Evolutionary conservation across 2,888 invertebrate genomes (phyloP).

Genomic region (Biston betularia): DNA sequence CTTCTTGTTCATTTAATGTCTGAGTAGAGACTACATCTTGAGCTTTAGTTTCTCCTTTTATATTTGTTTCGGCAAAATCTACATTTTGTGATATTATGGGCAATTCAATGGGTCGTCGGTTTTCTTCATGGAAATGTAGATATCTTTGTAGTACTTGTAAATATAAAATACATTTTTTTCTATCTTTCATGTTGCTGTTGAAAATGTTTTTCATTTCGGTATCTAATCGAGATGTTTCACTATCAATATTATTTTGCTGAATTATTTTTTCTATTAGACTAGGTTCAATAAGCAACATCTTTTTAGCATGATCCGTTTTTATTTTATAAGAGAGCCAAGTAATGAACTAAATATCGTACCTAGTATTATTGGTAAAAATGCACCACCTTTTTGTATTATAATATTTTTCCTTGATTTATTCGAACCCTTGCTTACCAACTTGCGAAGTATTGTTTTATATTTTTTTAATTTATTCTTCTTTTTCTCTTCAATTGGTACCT

Average conservation of each 20-base stretch:
- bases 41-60: neutral
- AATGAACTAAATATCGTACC: constrained; percentile 44
- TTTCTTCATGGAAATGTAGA: constrained; percentile 41
- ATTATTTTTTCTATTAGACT: constrained; percentile 34
- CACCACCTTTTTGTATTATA: constrained; percentile 45
- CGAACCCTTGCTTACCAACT: constrained; percentile 22
- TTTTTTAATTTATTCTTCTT: constrained; percentile 13
- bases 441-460: constrained; percentile 17
- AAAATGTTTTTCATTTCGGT: constrained; percentile 42
- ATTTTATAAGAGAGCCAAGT: constrained; percentile 25
- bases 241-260: constrained; percentile 20
- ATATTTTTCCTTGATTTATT: constrained; percentile 40
- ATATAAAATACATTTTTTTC: constrained; percentile 45
- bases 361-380: constrained; percentile 44
- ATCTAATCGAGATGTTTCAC: constrained; percentile 34
- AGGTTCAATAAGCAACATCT: too few species aligned
- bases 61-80: constrained; percentile 3
- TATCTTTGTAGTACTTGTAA: constrained; percentile 47
- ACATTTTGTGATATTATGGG: constrained; percentile 15
- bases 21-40: constrained; percentile 17
- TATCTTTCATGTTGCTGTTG: constrained; percentile 37
- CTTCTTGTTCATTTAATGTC: constrained; percentile 10
- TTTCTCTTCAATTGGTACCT: constrained; percentile 19
- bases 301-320: constrained; percentile 41
- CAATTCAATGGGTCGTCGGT: constrained; percentile 31